Base-by-base conservation (phyloP, 2,888 invertebrate species). In the Drosophila greeni region DNA sequence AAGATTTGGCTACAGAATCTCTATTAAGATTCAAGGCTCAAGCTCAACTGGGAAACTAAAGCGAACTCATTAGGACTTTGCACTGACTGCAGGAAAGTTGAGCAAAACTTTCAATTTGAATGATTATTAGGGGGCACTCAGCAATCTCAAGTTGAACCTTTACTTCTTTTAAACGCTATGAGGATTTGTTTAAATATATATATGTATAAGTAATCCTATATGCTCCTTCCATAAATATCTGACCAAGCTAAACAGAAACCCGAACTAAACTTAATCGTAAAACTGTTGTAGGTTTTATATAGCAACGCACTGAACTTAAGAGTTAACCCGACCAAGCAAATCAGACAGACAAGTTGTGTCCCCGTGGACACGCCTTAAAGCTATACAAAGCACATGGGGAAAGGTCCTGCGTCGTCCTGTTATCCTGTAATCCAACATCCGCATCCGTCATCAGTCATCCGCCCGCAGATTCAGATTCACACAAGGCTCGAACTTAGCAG, bases 371-470 rank as follows among this genome's bases (percentile, higher is more conserved):
- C 55, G 48, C 40, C 80, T 84, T 79, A 81, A 75, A 82, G 79
- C 84, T 82, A 72, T 37, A 68, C 72, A 79, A 82, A 79, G 80
- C 82, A 79, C 76, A 70, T 59, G 57, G 74, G 53, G 39, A 39
- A 20, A 18, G 37, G 52, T 24, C 33, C 64, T 48, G 36, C 42
- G 31, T 31, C 14, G 11, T 36, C 24, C 23, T 37, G 29, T 49
- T 47, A 39, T 40, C 24, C 23, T 37, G 29, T 49, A 42, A 39
- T 40, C 34, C 42, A 33, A 14, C 26, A 42, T 23, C 37, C 37
- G 33, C 31, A 42, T 24, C 34, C 37, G 33, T 26, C 24, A 39
- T 62, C 52, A 47, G 29, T 57, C 49, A 34, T 67, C 51, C 43
- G 58, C 69, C 54, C 45, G 68, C 61, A 60, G 69, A 54, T 45